Percentiles rank a stretch among this genome's conserved stretches.
These are phyloP conservation scores for Jordanella pulchra DNA, from an alignment of 2,797 vertebrate species.

Conservation along the genomic window DNA sequence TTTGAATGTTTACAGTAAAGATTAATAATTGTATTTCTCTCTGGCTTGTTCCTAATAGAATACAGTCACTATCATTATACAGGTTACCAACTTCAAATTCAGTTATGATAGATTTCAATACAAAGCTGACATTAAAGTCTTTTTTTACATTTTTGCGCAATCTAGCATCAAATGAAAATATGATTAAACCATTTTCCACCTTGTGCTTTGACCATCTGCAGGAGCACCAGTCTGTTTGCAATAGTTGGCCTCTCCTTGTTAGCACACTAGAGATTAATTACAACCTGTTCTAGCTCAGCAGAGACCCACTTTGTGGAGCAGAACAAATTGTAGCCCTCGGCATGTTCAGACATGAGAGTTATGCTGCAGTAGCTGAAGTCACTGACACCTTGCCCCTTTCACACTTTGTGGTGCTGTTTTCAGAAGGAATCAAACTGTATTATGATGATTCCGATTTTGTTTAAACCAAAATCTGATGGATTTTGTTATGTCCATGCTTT, in stretches of 20 bases:
- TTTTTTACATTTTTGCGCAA: not conserved
- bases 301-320: slow-evolving; percentile 60
- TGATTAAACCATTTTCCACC: not conserved
- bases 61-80: not conserved
- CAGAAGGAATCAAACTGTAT: slow-evolving; percentile 33
- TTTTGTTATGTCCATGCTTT: slow-evolving; percentile 1
- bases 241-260: slow-evolving; percentile 57
- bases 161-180: not conserved
- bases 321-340: slow-evolving; percentile 67
- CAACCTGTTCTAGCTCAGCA: slow-evolving; percentile 57
- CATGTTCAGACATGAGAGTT: slow-evolving; percentile 63
- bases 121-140: slow-evolving; percentile 6
- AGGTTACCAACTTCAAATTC: not conserved
- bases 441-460: not conserved
- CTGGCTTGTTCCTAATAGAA: not conserved
- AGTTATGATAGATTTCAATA: not conserved
- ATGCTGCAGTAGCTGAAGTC: slow-evolving; percentile 47
- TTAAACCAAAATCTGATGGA: not conserved
- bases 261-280: slow-evolving; percentile 74
- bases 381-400: slow-evolving; percentile 54
- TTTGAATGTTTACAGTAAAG: not conserved
- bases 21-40: not conserved
- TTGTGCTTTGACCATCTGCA: slow-evolving; percentile 33
- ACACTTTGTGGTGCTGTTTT: slow-evolving; percentile 41
- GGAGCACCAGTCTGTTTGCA: slow-evolving; percentile 29